Base-by-base conservation (phyloP, 1,140 invertebrate species). In the Caerostris darwini region DNA sequence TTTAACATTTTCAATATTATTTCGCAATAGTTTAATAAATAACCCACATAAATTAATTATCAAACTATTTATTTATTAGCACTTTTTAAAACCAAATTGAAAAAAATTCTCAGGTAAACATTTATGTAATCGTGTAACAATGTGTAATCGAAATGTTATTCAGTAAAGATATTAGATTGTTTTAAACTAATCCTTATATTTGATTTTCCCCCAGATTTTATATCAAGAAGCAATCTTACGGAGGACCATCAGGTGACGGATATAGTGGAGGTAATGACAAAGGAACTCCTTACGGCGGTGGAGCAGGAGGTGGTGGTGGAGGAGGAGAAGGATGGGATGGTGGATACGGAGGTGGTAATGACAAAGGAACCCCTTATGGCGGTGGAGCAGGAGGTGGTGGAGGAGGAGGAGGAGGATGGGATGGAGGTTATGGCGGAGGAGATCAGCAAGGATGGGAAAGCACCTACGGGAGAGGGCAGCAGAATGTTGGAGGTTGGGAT, bases 161-260 rank as follows among this genome's bases (percentile, higher is more conserved):
- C 34, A 34, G 34, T 34, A 34, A 34, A 34, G 34, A 34, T 34
- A 2, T 34, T 34, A 34, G 34, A 34, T 34, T 34, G 34, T 34
- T 67, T 14, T 67, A 67, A 67, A 4, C 8, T 64, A 64, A 64
- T 17, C 8, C 17, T 10, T 14, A 67, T 67, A 67, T 67, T n/a
- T 4, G 12, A 67, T 59, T 57, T 54, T 19, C 19, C 91, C 71
- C 17, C 54, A 95, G 94, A 71, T 69, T 87, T 69, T 94, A 93
- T 17, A 93, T 94, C 64, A 94, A 94, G 71, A 95, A 95, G 53
- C 93, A 71, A 6, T 53, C 82, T 34, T 93, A 93, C 56, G 92
- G 94, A 14, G 94, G 88, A 50, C 88, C 90, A 14, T 53, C 61
- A 10, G 92, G 92, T 34, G 83, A 93, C 57, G 88, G 93, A 17